phyloP scores from a whole-genome alignment of 2,113 vertebrate species.

The Callithrix jacchus region DNA sequence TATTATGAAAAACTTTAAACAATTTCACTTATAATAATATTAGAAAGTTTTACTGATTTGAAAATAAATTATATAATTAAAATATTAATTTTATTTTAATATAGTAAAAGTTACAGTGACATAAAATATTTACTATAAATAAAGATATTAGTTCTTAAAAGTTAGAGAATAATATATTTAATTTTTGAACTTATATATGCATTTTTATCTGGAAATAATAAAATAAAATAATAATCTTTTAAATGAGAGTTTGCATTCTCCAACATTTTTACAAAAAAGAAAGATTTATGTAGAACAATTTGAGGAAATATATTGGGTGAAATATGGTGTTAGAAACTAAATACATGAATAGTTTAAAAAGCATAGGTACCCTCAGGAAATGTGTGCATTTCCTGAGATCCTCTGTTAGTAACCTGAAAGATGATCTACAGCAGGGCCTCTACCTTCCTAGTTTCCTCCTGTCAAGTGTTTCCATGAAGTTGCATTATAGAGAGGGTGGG shows the following conservation, averaged over 20 bases:
- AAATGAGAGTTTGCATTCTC: not conserved
- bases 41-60: not conserved
- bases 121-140: not conserved
- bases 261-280: not conserved
- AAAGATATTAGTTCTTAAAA: not conserved
- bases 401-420: not conserved
- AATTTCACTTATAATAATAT: not conserved
- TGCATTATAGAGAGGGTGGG: not conserved
- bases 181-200: not conserved
- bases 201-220: not conserved
- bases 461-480: not conserved
- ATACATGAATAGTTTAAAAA: not conserved
- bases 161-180: not conserved
- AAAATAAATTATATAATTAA: not conserved
- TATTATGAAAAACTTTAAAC: not conserved
- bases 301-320: not conserved
- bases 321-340: not conserved
- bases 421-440: not conserved
- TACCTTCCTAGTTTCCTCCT: not conserved
- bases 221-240: not conserved
- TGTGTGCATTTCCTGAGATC: not conserved
- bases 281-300: not conserved
- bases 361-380: not conserved
- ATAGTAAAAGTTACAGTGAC: not conserved
- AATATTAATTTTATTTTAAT: not conserved